Conservation (phyloP, 2,797 vertebrate genomes). For the Phrynocephalus vlangalii region DNA sequence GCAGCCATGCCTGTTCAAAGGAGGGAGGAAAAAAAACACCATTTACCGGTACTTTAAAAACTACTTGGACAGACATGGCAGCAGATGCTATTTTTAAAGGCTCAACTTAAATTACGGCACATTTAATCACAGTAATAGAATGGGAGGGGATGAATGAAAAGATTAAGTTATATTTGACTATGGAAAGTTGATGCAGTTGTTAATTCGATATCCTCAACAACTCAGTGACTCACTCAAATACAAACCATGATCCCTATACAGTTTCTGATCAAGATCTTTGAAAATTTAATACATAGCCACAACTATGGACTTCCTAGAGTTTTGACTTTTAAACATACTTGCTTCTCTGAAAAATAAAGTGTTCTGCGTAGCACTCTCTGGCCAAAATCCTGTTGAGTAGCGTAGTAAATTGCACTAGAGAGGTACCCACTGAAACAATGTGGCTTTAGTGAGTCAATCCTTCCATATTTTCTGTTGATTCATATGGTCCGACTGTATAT, state of each 20-base stretch:
- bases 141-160: neutral
- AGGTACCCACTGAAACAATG: too few species aligned
- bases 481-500: too few species aligned
- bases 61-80: slow-evolving; percentile 60
- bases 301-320: neutral
- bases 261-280: neutral
- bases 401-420: too few species aligned
- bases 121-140: slow-evolving; percentile 27
- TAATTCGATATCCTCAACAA: neutral
- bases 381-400: neutral
- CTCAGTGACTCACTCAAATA: neutral
- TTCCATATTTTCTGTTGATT: too few species aligned
- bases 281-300: slow-evolving; percentile 3
- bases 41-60: slow-evolving; percentile 45
- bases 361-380: neutral
- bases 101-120: slow-evolving; percentile 11
- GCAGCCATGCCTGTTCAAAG: slow-evolving; percentile 61
- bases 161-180: slow-evolving; percentile 37
- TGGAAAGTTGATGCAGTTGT: slow-evolving; percentile 20
- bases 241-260: neutral
- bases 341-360: neutral
- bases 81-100: slow-evolving; percentile 32
- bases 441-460: too few species aligned
- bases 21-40: slow-evolving; percentile 37
- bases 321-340: neutral